Evolutionary conservation across 2,113 vertebrate species (phyloP), one percentile per base, ranked within the genome.

Genomic region (Cyanoliseus patagonus): DNA sequence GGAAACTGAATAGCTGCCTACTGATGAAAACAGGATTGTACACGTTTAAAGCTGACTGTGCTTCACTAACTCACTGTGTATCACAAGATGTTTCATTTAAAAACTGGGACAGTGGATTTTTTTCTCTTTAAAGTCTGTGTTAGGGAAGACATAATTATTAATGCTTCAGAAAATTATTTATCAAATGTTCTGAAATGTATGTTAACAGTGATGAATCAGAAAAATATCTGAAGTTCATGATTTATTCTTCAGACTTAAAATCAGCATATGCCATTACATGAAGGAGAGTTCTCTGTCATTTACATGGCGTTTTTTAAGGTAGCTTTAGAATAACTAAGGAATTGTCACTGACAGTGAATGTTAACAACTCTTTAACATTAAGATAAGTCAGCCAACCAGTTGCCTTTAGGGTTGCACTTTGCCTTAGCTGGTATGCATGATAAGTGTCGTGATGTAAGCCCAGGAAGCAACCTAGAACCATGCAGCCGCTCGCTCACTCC

Each of bases 161-260:
- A 80, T 94, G 67, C 79, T 82, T 95, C 63, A 91, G 70, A 92
- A 94, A 84, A 95, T 62, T 89, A 84, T 81, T 88, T 91, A 88
- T 91, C n/a, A 49, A 12, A 39, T 85, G 16, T 68, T 86, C 41
- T 84, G 49, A 82, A 81, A 87, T 37, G 33, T 23, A 2, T 87
- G n/a, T 90, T 92, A 53, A 47, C 52, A 63, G 51, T 62, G 62
- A 84, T 87, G 55, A 91, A 86, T 94, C 28, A 88, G 44, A 91
- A 90, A 90, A 84, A 27, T 47, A 66, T 41, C 62, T 66, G 47
- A 75, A 79, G 62, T 55, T 90, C 5, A 0, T 83, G 13, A 73
- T 81, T 83, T 94, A 39, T 88, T 94, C 62, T 82, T 55, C 35
- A 86, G 53, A 19, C 22, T 22, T 28, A 27, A 17, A 51, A 78